These are phyloP conservation scores for Rhagoletis zephyria DNA, from an alignment of 1,140 invertebrate genomes.

Conservation along the genomic window DNA sequence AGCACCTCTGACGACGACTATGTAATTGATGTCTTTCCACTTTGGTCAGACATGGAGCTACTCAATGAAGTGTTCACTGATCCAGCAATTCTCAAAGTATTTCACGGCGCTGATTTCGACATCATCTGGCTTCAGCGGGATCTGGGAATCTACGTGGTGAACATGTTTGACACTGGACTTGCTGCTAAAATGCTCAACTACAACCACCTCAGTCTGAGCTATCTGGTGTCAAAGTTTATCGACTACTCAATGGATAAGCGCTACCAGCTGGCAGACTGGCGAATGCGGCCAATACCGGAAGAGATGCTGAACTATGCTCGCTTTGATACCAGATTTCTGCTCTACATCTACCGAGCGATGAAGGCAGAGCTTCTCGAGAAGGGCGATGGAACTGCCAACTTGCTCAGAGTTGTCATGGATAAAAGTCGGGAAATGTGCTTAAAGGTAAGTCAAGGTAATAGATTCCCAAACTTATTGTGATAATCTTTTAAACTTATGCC, in stretches of 20 bases:
- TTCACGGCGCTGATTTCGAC: conserved; percentile 93
- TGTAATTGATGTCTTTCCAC: conserved; percentile 88
- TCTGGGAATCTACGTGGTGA: conserved; percentile 95
- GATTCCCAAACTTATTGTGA: too few species aligned
- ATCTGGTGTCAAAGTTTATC: conserved; percentile 87
- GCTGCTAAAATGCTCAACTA: conserved; percentile 85
- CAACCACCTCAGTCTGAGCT: conserved; percentile 83
- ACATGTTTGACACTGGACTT: conserved; percentile 96
- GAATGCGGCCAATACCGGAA: conserved; percentile 89
- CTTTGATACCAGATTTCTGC: conserved; percentile 94
- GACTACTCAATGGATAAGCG: conserved; percentile 86
- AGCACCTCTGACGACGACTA: conserved; percentile 91
- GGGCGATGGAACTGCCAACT: conserved; percentile 80
- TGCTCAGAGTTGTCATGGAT: conserved; percentile 81
- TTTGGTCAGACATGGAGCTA: conserved; percentile 86
- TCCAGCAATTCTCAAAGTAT: conserved; percentile 92
- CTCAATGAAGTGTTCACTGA: conserved; percentile 95
- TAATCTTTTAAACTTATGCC: too few species aligned
- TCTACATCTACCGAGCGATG: conserved; percentile 91
- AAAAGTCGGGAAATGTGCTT: conserved; percentile 83
- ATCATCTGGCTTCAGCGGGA: conserved; percentile 96
- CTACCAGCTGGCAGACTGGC: conserved; percentile 96
- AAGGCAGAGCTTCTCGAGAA: conserved; percentile 84
- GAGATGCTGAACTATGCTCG: conserved; percentile 91
- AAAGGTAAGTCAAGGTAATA: too few species aligned